phyloP scores from a whole-genome alignment of 2,888 invertebrate genomes.

The Heterodera filipjevi region DNA sequence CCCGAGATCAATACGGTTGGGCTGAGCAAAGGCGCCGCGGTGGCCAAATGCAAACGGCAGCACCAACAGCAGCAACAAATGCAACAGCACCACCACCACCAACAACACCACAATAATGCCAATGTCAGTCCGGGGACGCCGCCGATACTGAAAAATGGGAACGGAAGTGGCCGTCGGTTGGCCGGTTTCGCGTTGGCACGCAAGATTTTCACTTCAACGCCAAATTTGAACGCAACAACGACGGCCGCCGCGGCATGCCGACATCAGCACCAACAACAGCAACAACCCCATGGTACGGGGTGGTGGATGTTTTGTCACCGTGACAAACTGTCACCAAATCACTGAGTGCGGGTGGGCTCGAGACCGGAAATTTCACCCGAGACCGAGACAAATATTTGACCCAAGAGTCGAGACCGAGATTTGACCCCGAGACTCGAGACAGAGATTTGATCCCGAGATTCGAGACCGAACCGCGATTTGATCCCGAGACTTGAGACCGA shows the following conservation, averaged over 20 bases:
- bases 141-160: not conserved
- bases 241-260: not conserved
- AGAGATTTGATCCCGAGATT: no score
- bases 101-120: not conserved
- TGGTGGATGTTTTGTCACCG: no score
- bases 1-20: slow-evolving; percentile 48
- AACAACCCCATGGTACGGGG: not conserved
- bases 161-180: not conserved
- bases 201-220: slow-evolving; percentile 25
- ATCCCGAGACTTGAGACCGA: no score
- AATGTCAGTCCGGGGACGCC: not conserved
- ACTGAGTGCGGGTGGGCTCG: no score
- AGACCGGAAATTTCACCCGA: not conserved
- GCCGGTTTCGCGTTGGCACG: slow-evolving; percentile 23
- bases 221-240: slow-evolving; percentile 17
- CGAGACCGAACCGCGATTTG: no score
- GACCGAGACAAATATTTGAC: no score
- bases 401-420: no score
- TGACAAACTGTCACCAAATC: no score
- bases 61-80: not conserved
- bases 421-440: no score
- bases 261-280: not conserved
- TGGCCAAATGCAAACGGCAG: slow-evolving; percentile 11
- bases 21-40: slow-evolving; percentile 23
- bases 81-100: not conserved